phyloP scores from a whole-genome alignment of 2,888 invertebrate genomes.

The Cerastis rubricosa region DNA sequence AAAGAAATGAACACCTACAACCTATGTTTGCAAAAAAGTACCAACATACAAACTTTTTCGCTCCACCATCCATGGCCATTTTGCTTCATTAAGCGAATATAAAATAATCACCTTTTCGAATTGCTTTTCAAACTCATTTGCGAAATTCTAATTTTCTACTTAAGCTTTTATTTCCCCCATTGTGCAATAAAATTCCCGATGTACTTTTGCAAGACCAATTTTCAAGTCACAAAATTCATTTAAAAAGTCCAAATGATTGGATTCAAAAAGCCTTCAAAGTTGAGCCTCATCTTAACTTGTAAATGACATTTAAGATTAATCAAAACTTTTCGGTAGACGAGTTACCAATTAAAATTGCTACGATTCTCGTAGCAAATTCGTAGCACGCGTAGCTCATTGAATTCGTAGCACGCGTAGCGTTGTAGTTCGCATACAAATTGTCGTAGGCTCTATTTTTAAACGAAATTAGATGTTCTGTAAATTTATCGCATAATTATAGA shows the following conservation, averaged over 20 bases:
- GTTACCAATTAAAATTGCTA: slow-evolving; percentile 65
- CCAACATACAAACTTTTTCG: neutral
- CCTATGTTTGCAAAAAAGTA: neutral
- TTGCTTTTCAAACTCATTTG: slow-evolving; percentile 36
- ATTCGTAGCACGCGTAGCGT: slow-evolving; percentile 59
- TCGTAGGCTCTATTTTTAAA: slow-evolving; percentile 50
- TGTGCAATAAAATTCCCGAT: slow-evolving; percentile 42
- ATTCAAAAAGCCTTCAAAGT: slow-evolving; percentile 40
- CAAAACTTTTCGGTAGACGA: slow-evolving; percentile 64
- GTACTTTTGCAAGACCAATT: slow-evolving; percentile 47
- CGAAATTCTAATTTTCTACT: slow-evolving; percentile 29
- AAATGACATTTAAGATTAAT: slow-evolving; percentile 65
- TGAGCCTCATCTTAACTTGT: slow-evolving; percentile 54
- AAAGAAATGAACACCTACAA: too few species aligned
- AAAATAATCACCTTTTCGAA: slow-evolving; percentile 8
- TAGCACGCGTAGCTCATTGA: slow-evolving; percentile 59
- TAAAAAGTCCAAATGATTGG: slow-evolving; percentile 46
- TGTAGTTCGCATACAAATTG: slow-evolving; percentile 56
- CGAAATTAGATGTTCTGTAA: slow-evolving; percentile 27
- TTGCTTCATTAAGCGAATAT: neutral
- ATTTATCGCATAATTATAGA: slow-evolving; percentile 32
- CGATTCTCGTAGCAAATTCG: slow-evolving; percentile 64
- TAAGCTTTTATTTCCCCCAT: slow-evolving; percentile 22
- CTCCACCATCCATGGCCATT: too few species aligned
- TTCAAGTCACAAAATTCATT: slow-evolving; percentile 52